Evolutionary conservation across 2,797 vertebrate genomes (phyloP).

Genomic region (Poliocrania exsul): DNA sequence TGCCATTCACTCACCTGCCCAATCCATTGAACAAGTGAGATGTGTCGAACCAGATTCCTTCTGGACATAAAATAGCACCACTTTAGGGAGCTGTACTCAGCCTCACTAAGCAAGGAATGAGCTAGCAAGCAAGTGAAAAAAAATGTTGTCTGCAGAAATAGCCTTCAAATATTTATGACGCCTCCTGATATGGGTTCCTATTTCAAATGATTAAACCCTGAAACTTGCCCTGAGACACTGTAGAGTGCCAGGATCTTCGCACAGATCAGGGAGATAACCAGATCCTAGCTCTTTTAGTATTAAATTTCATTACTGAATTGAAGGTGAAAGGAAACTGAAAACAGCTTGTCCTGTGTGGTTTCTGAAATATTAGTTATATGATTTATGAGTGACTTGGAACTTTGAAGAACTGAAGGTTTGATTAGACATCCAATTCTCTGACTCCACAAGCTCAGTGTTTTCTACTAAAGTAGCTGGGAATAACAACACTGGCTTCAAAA

Average conservation of each 20-base stretch:
- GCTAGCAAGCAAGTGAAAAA: neutral
- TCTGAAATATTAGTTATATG: neutral
- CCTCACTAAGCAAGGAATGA: neutral
- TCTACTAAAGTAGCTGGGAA: neutral
- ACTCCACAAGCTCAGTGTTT: neutral
- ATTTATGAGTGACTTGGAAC: neutral
- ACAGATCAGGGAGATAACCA: neutral
- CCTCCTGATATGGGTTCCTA: neutral
- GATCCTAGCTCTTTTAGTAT: neutral
- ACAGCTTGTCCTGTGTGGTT: neutral
- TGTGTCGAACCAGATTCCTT: neutral
- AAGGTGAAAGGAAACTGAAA: conserved; percentile 2
- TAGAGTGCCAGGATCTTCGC: neutral
- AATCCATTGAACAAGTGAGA: neutral
- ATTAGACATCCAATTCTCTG: neutral
- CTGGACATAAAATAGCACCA: neutral
- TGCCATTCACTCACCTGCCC: neutral
- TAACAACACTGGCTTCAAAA: neutral
- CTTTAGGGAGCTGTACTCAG: neutral
- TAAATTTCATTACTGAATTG: neutral
- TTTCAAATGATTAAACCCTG: neutral
- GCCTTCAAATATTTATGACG: neutral
- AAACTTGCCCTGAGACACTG: neutral
- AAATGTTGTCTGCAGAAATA: neutral
- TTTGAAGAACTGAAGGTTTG: neutral